phyloP scores from a whole-genome alignment of 2,113 vertebrate genomes.

The Tiliqua scincoides region DNA sequence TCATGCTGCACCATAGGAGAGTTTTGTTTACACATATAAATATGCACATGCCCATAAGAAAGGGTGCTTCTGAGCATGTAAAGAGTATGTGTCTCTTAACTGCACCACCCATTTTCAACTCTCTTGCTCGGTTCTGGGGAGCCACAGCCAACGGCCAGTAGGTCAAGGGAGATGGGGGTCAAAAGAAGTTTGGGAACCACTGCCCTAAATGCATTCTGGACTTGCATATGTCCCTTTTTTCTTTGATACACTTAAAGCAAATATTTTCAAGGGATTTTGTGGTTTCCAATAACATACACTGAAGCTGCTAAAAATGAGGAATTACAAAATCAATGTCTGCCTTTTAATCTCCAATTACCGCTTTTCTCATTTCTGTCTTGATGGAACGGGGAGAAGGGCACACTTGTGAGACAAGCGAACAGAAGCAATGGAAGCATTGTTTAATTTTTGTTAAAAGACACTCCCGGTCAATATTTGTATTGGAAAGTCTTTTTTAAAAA shows the following conservation, averaged over 20 bases:
- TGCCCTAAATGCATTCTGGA: constrained; percentile 14
- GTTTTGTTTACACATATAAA: no score
- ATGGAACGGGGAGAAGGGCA: not conserved
- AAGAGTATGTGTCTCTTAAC: no score
- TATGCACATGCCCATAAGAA: no score
- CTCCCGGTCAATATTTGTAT: not conserved
- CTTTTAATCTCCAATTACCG: constrained; percentile 29
- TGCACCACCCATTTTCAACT: no score
- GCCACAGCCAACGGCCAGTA: no score
- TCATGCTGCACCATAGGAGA: no score
- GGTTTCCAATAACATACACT: constrained; percentile 4
- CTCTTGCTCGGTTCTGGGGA: no score
- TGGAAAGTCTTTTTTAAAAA: not conserved
- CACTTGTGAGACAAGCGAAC: constrained; percentile 1
- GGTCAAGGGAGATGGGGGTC: no score
- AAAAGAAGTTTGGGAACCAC: no score
- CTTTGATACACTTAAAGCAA: not conserved
- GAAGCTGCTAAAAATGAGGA: constrained; percentile 23
- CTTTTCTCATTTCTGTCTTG: not conserved
- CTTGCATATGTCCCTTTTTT: not conserved
- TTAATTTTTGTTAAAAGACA: not conserved
- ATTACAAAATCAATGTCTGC: not conserved
- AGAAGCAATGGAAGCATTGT: not conserved
- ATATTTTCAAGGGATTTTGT: not conserved
- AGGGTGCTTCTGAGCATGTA: no score